Conservation (phyloP, 53 echinoderm and acorn worm genomes). For the Mesocentrotus franciscanus region DNA sequence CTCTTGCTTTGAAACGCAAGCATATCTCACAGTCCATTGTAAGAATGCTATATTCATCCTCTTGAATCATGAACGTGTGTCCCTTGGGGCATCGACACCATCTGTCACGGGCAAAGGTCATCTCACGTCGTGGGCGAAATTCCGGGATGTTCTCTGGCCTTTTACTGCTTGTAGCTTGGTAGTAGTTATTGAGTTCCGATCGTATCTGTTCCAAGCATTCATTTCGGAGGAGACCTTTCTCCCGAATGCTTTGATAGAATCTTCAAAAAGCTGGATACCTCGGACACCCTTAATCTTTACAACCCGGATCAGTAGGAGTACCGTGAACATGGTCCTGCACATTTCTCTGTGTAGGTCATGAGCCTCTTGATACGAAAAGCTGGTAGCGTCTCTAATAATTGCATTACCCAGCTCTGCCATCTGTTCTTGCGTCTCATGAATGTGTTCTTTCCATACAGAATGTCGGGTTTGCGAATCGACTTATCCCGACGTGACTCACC, state of each 20-base stretch:
- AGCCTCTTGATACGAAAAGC: constrained; percentile 33
- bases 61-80: constrained; percentile 17
- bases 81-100: constrained; percentile 5
- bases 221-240: background rate
- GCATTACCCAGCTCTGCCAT: background rate
- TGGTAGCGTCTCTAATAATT: background rate
- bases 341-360: background rate
- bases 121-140: background rate
- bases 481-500: background rate
- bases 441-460: background rate
- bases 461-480: background rate
- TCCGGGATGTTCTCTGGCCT: background rate
- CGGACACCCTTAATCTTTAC: background rate
- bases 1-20: background rate
- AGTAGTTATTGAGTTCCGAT: background rate
- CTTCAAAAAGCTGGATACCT: background rate
- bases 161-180: background rate
- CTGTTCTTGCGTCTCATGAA: background rate
- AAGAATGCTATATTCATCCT: background rate
- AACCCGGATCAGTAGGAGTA: background rate
- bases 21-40: constrained; percentile 16
- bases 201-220: background rate
- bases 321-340: background rate
- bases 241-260: background rate
- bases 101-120: constrained; percentile 26